These are phyloP conservation scores for Podotricha telesiphe DNA, from an alignment of 2,888 invertebrate species.

Conservation along the genomic window DNA sequence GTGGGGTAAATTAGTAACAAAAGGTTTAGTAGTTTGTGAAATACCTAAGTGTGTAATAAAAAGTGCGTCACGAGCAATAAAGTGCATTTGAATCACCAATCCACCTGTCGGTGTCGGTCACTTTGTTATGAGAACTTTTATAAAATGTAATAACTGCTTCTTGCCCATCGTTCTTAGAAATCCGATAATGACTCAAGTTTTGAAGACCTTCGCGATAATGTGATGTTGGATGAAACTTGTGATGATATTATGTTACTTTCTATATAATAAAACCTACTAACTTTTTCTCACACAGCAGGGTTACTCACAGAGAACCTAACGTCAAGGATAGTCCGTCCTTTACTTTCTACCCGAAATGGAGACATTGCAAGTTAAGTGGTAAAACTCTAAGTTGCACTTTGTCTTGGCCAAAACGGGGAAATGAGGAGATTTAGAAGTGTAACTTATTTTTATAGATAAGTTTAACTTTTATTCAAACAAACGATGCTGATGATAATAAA, in stretches of 20 bases:
- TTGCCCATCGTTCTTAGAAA: slow-evolving; percentile 14
- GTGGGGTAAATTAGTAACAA: not conserved
- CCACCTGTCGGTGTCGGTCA: slow-evolving; percentile 13
- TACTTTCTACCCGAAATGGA: too few relatives aligned
- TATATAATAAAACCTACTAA: not conserved
- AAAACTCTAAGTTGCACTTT: too few relatives aligned
- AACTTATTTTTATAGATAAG: too few relatives aligned
- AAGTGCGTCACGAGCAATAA: slow-evolving; percentile 1
- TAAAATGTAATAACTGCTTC: slow-evolving; percentile 19
- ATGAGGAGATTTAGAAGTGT: too few relatives aligned
- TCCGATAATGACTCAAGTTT: slow-evolving; percentile 12
- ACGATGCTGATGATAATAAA: too few relatives aligned
- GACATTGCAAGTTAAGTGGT: too few relatives aligned
- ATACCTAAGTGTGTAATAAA: not conserved
- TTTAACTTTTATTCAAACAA: too few relatives aligned
- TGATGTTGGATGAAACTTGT: slow-evolving; percentile 1
- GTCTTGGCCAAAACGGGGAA: too few relatives aligned
- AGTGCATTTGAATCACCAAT: slow-evolving; percentile 10
- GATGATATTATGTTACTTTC: not conserved
- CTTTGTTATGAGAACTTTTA: slow-evolving; percentile 2
- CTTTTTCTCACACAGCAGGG: too few relatives aligned
- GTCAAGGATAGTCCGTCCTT: too few relatives aligned
- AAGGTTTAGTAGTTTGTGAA: not conserved
- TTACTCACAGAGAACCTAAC: too few relatives aligned
- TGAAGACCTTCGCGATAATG: slow-evolving; percentile 1